phyloP scores from a whole-genome alignment of 2,888 invertebrate genomes.

The Tineola bisselliella region DNA sequence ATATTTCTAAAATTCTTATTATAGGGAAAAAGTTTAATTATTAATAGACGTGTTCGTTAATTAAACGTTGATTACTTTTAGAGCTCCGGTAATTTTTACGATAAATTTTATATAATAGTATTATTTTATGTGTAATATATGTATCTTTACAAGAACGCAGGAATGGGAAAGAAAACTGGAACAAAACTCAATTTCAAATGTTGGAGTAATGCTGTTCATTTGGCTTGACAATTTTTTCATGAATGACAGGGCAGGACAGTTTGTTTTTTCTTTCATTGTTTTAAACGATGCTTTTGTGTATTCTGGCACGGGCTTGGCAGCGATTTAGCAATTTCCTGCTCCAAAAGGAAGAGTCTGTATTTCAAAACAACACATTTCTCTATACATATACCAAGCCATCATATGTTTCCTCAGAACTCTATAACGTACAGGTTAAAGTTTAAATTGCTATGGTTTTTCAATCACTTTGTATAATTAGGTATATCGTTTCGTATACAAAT shows the following conservation, averaged over 20 bases:
- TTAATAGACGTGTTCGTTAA: too few species aligned
- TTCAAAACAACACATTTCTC: neutral
- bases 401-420: neutral
- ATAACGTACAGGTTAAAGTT: neutral
- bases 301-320: slow-evolving; percentile 22
- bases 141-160: too few species aligned
- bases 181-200: neutral
- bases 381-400: neutral
- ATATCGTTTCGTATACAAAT: neutral
- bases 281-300: slow-evolving; percentile 9
- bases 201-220: neutral
- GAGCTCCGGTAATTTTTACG: too few species aligned
- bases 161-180: neutral
- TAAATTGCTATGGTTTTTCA: neutral
- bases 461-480: neutral
- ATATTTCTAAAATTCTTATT: too few species aligned
- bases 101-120: too few species aligned
- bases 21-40: too few species aligned
- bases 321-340: slow-evolving; percentile 35
- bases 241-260: neutral
- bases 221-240: slow-evolving; percentile 6
- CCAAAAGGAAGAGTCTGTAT: slow-evolving; percentile 14
- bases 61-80: too few species aligned
- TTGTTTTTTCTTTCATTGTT: slow-evolving; percentile 9
- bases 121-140: too few species aligned